Percentiles rank a stretch among this genome's conserved stretches.
Evolutionary conservation across 2,888 invertebrate genomes (phyloP).

Genomic region (Fragum sueziense): DNA sequence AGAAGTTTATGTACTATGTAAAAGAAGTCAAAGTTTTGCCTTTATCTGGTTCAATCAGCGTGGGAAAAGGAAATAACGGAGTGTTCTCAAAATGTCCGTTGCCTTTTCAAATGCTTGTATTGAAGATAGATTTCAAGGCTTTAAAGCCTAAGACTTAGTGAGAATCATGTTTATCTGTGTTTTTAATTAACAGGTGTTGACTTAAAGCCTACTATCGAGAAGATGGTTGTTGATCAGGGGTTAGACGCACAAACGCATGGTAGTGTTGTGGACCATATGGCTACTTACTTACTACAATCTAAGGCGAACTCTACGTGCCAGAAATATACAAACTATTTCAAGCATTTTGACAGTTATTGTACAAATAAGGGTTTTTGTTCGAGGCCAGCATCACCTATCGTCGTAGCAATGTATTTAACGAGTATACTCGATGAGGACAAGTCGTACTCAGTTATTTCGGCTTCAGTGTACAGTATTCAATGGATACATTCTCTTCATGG

Average conservation of each 20-base stretch:
- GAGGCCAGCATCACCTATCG: constrained; percentile 39
- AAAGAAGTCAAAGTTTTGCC: background rate
- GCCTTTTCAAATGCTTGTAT: constrained; percentile 27
- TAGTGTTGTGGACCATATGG: no score
- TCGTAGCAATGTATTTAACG: constrained; percentile 40
- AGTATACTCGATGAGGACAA: constrained; percentile 25
- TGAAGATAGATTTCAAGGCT: constrained; percentile 30
- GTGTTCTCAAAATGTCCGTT: constrained; percentile 15
- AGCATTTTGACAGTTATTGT: constrained; percentile 38
- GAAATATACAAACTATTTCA: constrained; percentile 40
- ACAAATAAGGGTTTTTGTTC: constrained; percentile 11
- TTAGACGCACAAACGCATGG: background rate
- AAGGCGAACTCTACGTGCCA: constrained; percentile 30
- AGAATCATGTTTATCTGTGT: no score
- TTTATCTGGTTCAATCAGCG: background rate
- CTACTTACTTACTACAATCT: no score
- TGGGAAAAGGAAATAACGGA: constrained; percentile 18
- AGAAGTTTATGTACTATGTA: no score
- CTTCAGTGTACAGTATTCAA: constrained; percentile 33
- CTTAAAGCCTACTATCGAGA: background rate
- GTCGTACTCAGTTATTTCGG: constrained; percentile 24
- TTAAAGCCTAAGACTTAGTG: no score
- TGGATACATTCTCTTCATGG: constrained; percentile 36
- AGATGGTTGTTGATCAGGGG: background rate
- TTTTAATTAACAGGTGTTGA: background rate